phyloP scores from a whole-genome alignment of 2,888 invertebrate genomes.

The Toxonevra muliebris region DNA sequence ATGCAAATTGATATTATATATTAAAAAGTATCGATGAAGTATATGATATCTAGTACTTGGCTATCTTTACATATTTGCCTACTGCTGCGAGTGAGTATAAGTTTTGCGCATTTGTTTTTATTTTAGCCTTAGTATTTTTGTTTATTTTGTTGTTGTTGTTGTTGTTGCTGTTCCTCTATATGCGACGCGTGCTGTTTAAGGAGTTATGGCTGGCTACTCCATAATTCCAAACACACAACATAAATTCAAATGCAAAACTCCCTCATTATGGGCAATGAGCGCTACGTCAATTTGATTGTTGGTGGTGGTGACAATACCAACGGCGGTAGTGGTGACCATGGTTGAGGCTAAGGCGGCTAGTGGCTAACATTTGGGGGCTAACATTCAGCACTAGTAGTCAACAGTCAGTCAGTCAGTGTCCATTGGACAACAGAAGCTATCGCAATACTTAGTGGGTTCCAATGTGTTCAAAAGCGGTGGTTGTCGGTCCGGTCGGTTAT shows the following conservation, averaged over 20 bases:
- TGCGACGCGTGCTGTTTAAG: conserved; percentile 19
- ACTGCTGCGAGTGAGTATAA: neutral
- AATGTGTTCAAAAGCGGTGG: neutral
- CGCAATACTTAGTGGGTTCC: neutral
- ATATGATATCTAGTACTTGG: too few relatives aligned
- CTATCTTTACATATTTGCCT: too few relatives aligned
- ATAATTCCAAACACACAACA: conserved; percentile 26
- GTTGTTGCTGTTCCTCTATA: neutral
- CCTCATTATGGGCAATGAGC: conserved; percentile 23
- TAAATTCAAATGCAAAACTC: conserved; percentile 16
- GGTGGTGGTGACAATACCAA: neutral
- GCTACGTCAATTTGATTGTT: neutral
- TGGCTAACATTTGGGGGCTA: neutral
- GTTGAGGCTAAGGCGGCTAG: neutral
- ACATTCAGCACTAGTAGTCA: neutral
- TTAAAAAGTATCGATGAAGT: conserved; percentile 6
- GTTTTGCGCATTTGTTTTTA: neutral
- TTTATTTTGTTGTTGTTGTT: neutral
- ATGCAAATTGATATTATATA: conserved; percentile 27
- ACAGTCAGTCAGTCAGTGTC: neutral
- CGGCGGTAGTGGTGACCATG: neutral
- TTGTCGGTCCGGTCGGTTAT: neutral
- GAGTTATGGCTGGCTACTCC: conserved; percentile 22
- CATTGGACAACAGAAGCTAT: conserved; percentile 8
- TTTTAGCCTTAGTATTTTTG: neutral